Conservation (phyloP, 2,797 vertebrate genomes). For the Sparus aurata region DNA sequence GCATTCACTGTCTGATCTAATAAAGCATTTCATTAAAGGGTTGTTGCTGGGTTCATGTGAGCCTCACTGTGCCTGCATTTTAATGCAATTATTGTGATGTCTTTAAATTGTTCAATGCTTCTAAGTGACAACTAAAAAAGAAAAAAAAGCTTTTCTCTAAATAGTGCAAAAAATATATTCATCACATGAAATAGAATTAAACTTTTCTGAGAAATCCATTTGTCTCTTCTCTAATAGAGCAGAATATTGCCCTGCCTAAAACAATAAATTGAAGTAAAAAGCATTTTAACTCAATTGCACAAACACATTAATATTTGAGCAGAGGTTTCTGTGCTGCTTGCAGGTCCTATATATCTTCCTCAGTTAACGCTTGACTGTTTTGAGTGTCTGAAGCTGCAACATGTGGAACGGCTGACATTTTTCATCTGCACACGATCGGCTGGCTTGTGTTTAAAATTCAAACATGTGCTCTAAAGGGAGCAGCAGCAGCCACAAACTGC, state of each 20-base stretch:
- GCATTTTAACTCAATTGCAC: conserved; percentile 14
- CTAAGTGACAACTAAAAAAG: conserved; percentile 11
- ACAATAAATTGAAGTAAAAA: conserved; percentile 11
- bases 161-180: conserved; percentile 18
- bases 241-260: background rate
- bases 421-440: conserved; percentile 18
- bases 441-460: conserved; percentile 19
- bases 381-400: conserved; percentile 23
- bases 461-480: conserved; percentile 2
- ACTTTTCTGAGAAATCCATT: conserved; percentile 11
- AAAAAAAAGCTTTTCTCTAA: conserved; percentile 18
- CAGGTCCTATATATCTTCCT: background rate
- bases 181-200: conserved; percentile 28
- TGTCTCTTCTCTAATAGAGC: conserved; percentile 10
- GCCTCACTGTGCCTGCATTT: conserved; percentile 50
- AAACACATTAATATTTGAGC: conserved; percentile 13
- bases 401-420: conserved; percentile 25
- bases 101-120: conserved; percentile 34
- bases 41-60: conserved; percentile 47
- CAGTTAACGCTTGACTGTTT: conserved; percentile 30
- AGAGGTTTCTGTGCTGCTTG: conserved; percentile 1
- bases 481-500: conserved; percentile 16
- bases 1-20: conserved; percentile 43
- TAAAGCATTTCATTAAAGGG: conserved; percentile 41
- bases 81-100: conserved; percentile 40